Base-by-base conservation (phyloP, 2,113 vertebrate genomes). In the Siniperca knerii region DNA sequence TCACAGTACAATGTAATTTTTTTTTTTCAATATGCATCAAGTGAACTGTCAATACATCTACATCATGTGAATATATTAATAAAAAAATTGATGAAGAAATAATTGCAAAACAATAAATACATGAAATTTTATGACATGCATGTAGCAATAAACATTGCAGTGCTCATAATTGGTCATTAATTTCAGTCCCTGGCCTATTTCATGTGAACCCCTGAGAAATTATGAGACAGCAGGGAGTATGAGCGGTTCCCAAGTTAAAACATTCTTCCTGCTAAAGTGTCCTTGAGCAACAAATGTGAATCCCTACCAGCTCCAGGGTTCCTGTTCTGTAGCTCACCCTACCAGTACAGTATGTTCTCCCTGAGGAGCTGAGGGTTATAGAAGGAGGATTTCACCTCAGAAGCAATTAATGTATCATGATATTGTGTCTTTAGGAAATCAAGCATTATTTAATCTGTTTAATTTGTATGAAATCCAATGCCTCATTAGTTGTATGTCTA, bases 221-320 rank as follows among this genome's bases (percentile, higher is more conserved):
- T 12, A 40, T 65, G n/a, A 81, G 4, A 25, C 57, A 23, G 13
- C 33, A 40, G 20, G 13, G n/a, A 55, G 37, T 42, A 10, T 29
- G 40, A 72, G 33, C 40, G 25, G 55, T 35, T 70, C 33, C 9
- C 52, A 4, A 21, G 58, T 71, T 62, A 23, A 35, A 68, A 25
- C 25, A 16, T 18, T 18, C 33, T 68, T 40, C n/a, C 13, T 54
- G 18, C 11, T 77, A 16, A 66, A 66, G 62, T 42, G 75, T 75
- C 77, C 72, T 87, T 87, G 81, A 67, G 65, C 50, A 61, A 10
- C 5, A 20, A n/a, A 33, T 23, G 23, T 50, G n/a, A 69, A 42
- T 55, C 37, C 23, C 0, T 4, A 8, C 15, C 15, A 46, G 6
- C 66, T 68, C 6, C 10, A 61, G 46, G 37, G 25, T 54, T 48